Percentiles rank a stretch among this genome's conserved stretches.
Evolutionary conservation across 1,140 invertebrate species (phyloP).

Genomic region (Drosophila nigromelanica): DNA sequence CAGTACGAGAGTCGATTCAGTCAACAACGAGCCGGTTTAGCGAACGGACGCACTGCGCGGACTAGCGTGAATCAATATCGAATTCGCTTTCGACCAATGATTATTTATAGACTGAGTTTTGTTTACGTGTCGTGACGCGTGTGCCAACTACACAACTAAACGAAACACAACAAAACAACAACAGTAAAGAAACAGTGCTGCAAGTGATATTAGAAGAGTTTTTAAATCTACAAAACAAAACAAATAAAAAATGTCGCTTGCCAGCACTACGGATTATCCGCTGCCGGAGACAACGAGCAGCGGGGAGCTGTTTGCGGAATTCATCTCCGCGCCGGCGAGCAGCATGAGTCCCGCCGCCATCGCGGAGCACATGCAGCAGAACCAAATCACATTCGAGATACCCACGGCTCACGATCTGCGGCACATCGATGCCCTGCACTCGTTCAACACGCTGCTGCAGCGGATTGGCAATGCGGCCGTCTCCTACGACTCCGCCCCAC

Average conservation of each 20-base stretch:
- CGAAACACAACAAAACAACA: constrained; percentile 16
- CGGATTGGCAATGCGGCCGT: constrained; percentile 66
- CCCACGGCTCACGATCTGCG: constrained; percentile 75
- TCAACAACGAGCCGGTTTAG: constrained; percentile 61
- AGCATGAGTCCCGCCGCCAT: constrained; percentile 76
- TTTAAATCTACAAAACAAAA: background rate
- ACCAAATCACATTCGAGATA: constrained; percentile 83
- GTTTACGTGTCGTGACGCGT: constrained; percentile 66
- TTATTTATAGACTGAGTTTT: constrained; percentile 60
- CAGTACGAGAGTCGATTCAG: constrained; percentile 47
- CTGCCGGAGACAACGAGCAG: constrained; percentile 41
- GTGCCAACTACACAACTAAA: constrained; percentile 41
- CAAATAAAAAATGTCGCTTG: constrained; percentile 27
- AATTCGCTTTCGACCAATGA: constrained; percentile 43
- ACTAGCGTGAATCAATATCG: constrained; percentile 38
- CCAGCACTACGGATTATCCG: constrained; percentile 59
- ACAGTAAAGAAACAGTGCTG: constrained; percentile 7
- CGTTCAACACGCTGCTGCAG: constrained; percentile 74
- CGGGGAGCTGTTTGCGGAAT: constrained; percentile 57
- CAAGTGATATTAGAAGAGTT: constrained; percentile 4
- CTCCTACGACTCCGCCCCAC: constrained; percentile 32
- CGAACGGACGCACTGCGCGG: constrained; percentile 64
- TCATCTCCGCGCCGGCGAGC: constrained; percentile 72
- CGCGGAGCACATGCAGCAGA: constrained; percentile 75
- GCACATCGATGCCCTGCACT: constrained; percentile 76